Base-by-base conservation (phyloP, 2,113 vertebrate genomes). In the Spermophilus dauricus region DNA sequence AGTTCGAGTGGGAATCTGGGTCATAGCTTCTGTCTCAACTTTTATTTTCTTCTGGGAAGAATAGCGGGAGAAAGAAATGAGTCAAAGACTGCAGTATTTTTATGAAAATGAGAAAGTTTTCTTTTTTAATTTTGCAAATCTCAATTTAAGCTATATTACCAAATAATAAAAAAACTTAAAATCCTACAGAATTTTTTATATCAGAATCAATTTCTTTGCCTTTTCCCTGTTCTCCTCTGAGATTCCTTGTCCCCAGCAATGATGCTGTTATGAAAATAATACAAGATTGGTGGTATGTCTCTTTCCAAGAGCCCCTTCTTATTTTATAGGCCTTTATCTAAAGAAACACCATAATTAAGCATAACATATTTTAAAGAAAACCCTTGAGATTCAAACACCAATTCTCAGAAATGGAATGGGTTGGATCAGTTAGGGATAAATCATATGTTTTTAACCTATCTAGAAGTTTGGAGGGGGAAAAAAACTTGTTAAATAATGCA, bases 11-110 rank as follows among this genome's bases (percentile, higher is more conserved):
- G 92, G 81, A 97, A 98, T 98, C 34, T 97, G 48, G 95, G 97
- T 97, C 96, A 97, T 12, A 20, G 13, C 84, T 96, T 94, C 89
- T 89, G 94, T 93, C 70, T 97, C 77, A 95, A 77, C 1, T 76
- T 96, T 97, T 82, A 61, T 97, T 98, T 97, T 81, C 92, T 61
- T 95, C 42, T 94, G 91, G 26, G 73, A 98, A 98, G 87, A 91
- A 69, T 51, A 98, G 1, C 6, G n/a, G 37, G 65, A 72, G 61
- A 82, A 77, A 84, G 5, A 82, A 91, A 67, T 69, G 17, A 95
- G 20, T 48, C 32, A 78, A 91, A 76, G 13, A 53, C 3, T 93
- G 4, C 5, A 78, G 45, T 89, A 51, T 70, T 87, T 96, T 87
- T 61, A 1, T 86, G 14, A 67, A 85, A 34, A 77, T 28, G 20